Percentiles rank a stretch among this genome's conserved stretches.
Evolutionary conservation across 1,140 invertebrate genomes (phyloP).

Genomic region (Pseudomyrmex sp.): DNA sequence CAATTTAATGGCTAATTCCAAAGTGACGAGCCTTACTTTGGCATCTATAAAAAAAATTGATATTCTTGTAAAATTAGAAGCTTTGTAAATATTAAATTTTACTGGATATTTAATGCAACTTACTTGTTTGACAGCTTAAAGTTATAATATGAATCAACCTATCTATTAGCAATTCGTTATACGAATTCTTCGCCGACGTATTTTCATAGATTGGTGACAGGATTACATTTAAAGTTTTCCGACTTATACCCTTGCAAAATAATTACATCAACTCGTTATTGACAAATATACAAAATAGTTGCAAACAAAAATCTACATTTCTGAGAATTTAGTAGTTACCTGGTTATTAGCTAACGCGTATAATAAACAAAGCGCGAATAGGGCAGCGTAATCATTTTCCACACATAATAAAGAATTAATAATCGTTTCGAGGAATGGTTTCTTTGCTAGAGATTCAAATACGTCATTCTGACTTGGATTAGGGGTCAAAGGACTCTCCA

Average conservation of each 20-base stretch:
- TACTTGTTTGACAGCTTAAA: conserved; percentile 92
- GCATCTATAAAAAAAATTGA: conserved; percentile 84
- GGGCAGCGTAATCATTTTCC: conserved; percentile 97
- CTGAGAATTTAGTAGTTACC: conserved; percentile 87
- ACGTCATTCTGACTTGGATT: conserved; percentile 72
- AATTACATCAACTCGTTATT: conserved; percentile 28
- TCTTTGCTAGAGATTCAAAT: conserved; percentile 86
- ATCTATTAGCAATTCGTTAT: conserved; percentile 92
- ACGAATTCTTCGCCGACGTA: conserved; percentile 85
- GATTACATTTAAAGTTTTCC: conserved; percentile 90
- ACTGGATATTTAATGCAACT: conserved; percentile 71
- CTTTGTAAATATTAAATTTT: conserved; percentile 16
- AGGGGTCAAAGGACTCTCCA: conserved; percentile 80
- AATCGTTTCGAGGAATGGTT: conserved; percentile 96
- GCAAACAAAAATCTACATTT: background rate
- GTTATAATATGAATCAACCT: conserved; percentile 92
- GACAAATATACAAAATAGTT: conserved; percentile 10
- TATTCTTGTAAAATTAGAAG: conserved; percentile 13
- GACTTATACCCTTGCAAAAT: conserved; percentile 89
- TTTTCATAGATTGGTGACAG: conserved; percentile 84
- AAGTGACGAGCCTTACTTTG: conserved; percentile 95
- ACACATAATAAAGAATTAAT: conserved; percentile 93
- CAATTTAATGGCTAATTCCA: conserved; percentile 94
- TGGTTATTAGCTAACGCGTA: conserved; percentile 97
- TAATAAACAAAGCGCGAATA: conserved; percentile 96